Evolutionary conservation across 2,113 vertebrate species (phyloP).

Genomic region (Nibea coibor): DNA sequence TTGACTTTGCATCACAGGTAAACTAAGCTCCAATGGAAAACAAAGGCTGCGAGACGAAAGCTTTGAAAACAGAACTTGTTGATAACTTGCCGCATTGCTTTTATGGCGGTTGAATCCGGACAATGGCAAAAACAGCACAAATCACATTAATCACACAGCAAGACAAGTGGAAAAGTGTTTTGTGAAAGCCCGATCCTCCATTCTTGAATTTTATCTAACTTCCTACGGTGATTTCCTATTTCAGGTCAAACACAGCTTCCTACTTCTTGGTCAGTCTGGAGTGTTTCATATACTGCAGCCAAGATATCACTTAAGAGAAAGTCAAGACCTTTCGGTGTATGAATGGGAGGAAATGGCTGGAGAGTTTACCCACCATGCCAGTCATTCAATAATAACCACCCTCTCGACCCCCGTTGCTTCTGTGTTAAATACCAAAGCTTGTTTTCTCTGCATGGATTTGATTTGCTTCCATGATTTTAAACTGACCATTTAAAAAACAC

Average conservation of each 20-base stretch:
- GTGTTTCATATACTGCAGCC: conserved; percentile 54
- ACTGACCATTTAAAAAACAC: conserved; percentile 30
- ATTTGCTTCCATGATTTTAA: conserved; percentile 56
- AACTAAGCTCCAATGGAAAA: neutral
- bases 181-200: conserved; percentile 55
- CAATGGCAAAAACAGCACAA: conserved; percentile 43
- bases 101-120: conserved; percentile 2
- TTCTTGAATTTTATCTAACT: conserved; percentile 77
- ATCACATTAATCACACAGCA: conserved; percentile 52
- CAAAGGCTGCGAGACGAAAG: neutral
- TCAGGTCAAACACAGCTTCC: conserved; percentile 68
- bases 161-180: conserved; percentile 55
- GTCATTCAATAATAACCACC: conserved; percentile 56
- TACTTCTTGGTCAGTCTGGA: conserved; percentile 52
- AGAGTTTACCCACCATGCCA: conserved; percentile 66
- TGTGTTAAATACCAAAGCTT: conserved; percentile 59
- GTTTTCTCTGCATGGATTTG: conserved; percentile 65
- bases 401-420: conserved; percentile 21
- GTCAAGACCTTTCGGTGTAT: conserved; percentile 76
- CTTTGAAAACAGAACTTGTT: conserved; percentile 39
- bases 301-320: conserved; percentile 77
- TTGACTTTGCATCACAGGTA: neutral
- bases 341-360: conserved; percentile 84
- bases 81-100: conserved; percentile 14
- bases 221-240: conserved; percentile 77